Base-by-base conservation (phyloP, 2,797 vertebrate genomes). In the Trachurus trachurus region DNA sequence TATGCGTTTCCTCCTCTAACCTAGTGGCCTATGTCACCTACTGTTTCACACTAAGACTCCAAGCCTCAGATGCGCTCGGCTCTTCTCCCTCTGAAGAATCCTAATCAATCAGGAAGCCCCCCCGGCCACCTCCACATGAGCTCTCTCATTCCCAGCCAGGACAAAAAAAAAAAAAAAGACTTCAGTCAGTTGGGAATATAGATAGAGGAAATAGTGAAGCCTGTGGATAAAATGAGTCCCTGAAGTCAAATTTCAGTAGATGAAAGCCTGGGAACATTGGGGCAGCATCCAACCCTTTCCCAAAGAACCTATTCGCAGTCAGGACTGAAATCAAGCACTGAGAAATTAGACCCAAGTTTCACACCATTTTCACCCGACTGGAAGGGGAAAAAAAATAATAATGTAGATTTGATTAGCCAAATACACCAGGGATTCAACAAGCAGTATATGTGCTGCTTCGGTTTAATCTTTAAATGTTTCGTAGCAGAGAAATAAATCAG, bases 91-190 rank as follows among this genome's bases (percentile, higher is more conserved):
- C 82, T 74, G 64, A 87, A 88, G 84, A 88, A 88, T 78, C 83
- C 78, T 69, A 92, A 93, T 93, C 93, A 93, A 91, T 94, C 87
- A 82, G 70, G 78, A 80, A 88, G 82, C 83, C 90, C 81, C 80
- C 80, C 76, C 44, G 42, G 87, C 80, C 85, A 84, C 80, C 80
- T 80, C 80, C 47, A 77, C 66, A 81, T 71, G 74, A 68, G 62
- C 73, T 77, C 81, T 89, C 87, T 89, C 84, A 88, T 88, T 89
- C 78, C 60, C 50, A 71, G 81, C 73, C 86, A 88, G 81, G 72
- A 82, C 72, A 45, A 71, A 76, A 49, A 52, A 69, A 59, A 59
- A 59, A 76, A 82, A 69, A 79, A 76, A 77, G 67, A 78, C 71
- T 88, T 67, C 26, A 83, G 68, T 85, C 85, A 70, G 59, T 72